These are phyloP conservation scores for Philereme vetulata DNA, from an alignment of 2,888 invertebrate genomes.

Conservation along the genomic window DNA sequence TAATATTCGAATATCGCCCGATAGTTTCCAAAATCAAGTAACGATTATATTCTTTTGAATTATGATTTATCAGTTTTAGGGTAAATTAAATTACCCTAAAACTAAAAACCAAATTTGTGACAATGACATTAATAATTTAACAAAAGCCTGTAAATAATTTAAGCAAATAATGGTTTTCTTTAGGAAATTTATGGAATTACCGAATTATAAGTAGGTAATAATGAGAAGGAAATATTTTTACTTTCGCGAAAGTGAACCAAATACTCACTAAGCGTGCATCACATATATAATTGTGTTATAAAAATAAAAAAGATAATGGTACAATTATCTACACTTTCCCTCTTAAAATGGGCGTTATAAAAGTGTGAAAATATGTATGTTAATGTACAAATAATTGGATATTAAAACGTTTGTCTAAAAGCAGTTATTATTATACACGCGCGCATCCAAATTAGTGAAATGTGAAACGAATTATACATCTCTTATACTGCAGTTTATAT, in stretches of 20 bases:
- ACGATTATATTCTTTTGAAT: no score
- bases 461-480: conserved; percentile 22
- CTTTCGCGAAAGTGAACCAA: conserved; percentile 27
- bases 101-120: no score
- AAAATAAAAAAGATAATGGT: conserved; percentile 31
- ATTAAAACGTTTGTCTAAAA: conserved; percentile 39
- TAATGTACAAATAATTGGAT: conserved; percentile 56
- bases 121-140: no score
- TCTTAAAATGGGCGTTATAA: conserved; percentile 41
- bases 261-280: conserved; percentile 25
- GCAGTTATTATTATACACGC: conserved; percentile 39
- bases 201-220: background rate
- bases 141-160: no score
- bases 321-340: conserved; percentile 44
- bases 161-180: no score
- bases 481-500: conserved; percentile 9
- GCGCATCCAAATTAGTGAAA: conserved; percentile 39
- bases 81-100: no score
- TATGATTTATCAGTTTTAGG: no score
- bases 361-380: conserved; percentile 45
- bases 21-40: no score
- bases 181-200: no score
- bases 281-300: conserved; percentile 26
- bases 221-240: conserved; percentile 1
- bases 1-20: no score